Percentiles rank a stretch among this genome's conserved stretches.
Conservation (phyloP, 1,140 invertebrate species). For the Polypedilum vanderplanki region DNA sequence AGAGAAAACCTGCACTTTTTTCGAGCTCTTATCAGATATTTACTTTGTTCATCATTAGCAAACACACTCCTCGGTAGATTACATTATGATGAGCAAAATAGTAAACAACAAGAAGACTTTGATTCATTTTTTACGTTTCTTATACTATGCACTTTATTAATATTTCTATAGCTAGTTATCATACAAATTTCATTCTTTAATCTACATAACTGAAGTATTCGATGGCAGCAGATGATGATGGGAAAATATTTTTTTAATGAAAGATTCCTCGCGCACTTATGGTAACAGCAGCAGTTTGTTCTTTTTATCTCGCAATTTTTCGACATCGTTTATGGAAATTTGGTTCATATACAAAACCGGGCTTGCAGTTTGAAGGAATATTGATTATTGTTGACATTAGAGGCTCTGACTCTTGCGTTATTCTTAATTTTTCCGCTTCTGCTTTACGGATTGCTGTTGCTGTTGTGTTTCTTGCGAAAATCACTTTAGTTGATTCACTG, state of each 20-base stretch:
- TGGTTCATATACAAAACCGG: background rate
- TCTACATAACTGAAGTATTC: no score
- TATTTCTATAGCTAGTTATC: no score
- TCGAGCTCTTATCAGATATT: no score
- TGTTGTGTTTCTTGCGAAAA: conserved; percentile 34
- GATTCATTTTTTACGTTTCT: no score
- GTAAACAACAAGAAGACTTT: no score
- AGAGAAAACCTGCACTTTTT: no score
- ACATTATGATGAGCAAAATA: no score
- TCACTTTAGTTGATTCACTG: background rate
- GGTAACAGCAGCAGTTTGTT: background rate
- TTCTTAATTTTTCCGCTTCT: background rate
- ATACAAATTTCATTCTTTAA: no score
- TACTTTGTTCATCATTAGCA: no score
- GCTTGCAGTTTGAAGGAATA: conserved; percentile 10
- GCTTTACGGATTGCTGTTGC: conserved; percentile 21
- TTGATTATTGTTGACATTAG: conserved; percentile 28
- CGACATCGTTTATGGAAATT: conserved; percentile 17
- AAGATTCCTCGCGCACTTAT: background rate
- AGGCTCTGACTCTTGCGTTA: background rate
- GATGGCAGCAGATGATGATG: no score
- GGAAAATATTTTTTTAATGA: background rate
- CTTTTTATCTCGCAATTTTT: background rate
- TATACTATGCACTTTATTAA: no score
- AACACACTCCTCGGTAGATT: no score